Base-by-base conservation (phyloP, 2,113 vertebrate species). In the Tricholaema leucomelas region DNA sequence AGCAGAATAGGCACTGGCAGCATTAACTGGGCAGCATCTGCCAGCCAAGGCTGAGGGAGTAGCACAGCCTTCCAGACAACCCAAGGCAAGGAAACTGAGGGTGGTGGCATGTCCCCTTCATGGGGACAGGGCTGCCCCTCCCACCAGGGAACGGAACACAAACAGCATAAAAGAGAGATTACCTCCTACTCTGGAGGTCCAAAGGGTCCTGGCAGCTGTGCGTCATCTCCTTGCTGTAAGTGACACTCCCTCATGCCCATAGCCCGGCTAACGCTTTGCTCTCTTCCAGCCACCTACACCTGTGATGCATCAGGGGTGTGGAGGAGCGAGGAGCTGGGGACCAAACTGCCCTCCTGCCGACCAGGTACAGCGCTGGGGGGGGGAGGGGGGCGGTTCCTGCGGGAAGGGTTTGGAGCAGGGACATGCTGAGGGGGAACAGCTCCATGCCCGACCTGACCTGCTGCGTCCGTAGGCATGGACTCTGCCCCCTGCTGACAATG, bases 291-390 rank as follows among this genome's bases (percentile, higher is more conserved):
- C 83, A 96, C 95, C 25, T 99, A 98, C 85, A 97, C 28, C 0
- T 99, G 99, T 4, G 96, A 98, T 5, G 96, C 93, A 2, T 93
- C 91, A 0, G 98, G 98, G 30, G n/a, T 93, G 19, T 99, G 99
- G 99, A 96, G 88, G 18, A 98, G 98, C 13, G 87, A 97, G 84
- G 97, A 98, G 15, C 88, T 98, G 44, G 98, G 98, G 28, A 95
- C 85, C 31, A 91, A 89, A 13, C 95, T 96, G 55, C 98, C 98
- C 0, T 94, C 96, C 60, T 99, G 99, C 79, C 74, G 48, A 65
- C 97, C 98, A 98, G 98, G 98, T 98, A 98, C 85, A 80, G 33
- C 48, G 75, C 50, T 64, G 71, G 55, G 40, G 20, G 0, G 5
- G 21, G 23, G 71, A 50, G 40, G 20, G 0, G 5, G 21, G 23